phyloP scores from a whole-genome alignment of 2,888 invertebrate genomes.

The Apantesis nais region DNA sequence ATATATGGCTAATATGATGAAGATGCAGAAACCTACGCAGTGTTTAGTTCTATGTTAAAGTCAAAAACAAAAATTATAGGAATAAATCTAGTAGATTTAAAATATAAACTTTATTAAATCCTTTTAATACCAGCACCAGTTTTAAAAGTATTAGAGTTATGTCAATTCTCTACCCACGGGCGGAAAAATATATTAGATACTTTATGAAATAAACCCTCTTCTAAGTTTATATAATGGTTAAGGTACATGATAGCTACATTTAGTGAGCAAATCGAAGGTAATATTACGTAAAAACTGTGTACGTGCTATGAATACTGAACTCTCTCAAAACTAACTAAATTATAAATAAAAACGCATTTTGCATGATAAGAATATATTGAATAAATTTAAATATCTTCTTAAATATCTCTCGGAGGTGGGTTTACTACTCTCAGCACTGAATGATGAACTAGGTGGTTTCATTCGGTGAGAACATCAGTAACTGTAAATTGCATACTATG shows the following conservation, averaged over 20 bases:
- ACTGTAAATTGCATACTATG: not conserved
- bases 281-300: slow-evolving; percentile 31
- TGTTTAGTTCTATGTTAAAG: too few species aligned
- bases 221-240: slow-evolving; percentile 21
- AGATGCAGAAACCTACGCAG: too few species aligned
- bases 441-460: slow-evolving; percentile 1
- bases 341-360: slow-evolving; percentile 6
- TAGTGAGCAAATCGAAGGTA: slow-evolving; percentile 43
- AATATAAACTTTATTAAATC: not conserved
- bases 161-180: not conserved
- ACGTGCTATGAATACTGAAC: slow-evolving; percentile 37
- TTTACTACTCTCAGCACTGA: not conserved
- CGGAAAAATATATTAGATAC: not conserved
- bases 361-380: slow-evolving; percentile 17
- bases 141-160: too few species aligned
- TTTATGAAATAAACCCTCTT: not conserved
- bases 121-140: too few species aligned
- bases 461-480: not conserved
- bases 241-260: slow-evolving; percentile 38
- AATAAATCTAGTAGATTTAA: too few species aligned
- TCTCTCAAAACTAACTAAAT: slow-evolving; percentile 9
- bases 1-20: too few species aligned
- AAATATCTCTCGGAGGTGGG: not conserved
- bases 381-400: slow-evolving; percentile 14
- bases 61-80: too few species aligned